Base-by-base conservation (phyloP, 92 coral and sea anemone species). In the Porites divaricata region DNA sequence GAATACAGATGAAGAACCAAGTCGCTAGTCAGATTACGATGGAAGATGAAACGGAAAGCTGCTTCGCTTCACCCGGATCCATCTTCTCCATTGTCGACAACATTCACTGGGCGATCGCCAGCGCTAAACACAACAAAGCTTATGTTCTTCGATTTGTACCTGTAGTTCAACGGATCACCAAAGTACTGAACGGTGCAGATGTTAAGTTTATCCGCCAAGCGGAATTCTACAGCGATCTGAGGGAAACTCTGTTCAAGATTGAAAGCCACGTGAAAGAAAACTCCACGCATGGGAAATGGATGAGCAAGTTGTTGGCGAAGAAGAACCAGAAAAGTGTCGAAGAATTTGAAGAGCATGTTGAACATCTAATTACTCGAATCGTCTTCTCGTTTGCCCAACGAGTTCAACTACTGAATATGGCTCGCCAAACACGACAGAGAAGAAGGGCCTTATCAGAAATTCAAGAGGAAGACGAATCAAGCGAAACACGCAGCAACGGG, bases 341-440 rank as follows among this genome's bases (percentile, higher is more conserved):
- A 54, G 98, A 95, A 78, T 87, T 95, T 62, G 95, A 93, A 68
- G 71, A 85, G 12, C 98, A 95, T 59, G 91, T 94, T 9, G 98
- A 95, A 68, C 93, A 87, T 51, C 90, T 95, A 15, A 87, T 95
- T 53, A 95, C 98, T 2, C 81, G 98, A 80, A 95, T 95, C 81
- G 98, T 95, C 25, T 95, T 95, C 74, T 90, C 98, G 26, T 95
- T 95, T 57, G 98, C 98, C 25, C 98, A 95, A 54, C 78, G 98
- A 67, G 95, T 92, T 26, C 85, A 94, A 51, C 80, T 88, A 63
- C 81, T 90, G 85, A 93, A 88, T 63, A 50, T 90, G 67, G 94
- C 94, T 51, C 77, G 70, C 17, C 77, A 76, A 77, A 79, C 90
- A 35, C 77, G 70, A 25, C 68, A 71, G 67, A 83, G 81, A 77